Evolutionary conservation across 1,140 invertebrate genomes (phyloP), one percentile per base, ranked within the genome.

Genomic region (Pseudoatta argentina): DNA sequence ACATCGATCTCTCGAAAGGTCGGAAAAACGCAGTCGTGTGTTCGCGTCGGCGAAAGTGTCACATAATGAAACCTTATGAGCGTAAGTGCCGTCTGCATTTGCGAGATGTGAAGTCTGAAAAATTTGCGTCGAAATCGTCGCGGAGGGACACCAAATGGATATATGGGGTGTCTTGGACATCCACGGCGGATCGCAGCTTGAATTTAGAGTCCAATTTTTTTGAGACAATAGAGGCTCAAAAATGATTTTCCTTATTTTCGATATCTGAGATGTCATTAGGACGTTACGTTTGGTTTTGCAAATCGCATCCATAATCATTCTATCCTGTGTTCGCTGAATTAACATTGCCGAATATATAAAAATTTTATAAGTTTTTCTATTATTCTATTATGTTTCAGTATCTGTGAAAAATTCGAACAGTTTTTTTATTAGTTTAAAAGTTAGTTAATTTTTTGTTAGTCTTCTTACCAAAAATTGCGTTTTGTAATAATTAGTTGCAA

Each of bases 1-100:
- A 82, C 79, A 82, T 82, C 79, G 73, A 86, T 86, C 76, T 86
- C 66, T 57, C n/a, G 76, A 69, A 69, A 86, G 63, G 44, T 81
- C 51, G 51, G 55, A n/a, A 48, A 81, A 48, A 44, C 39, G 76
- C 64, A 24, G 53, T 12, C 51, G 48, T 83, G 44, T 67, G 63
- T 67, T 51, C 34, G 51, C 61, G 63, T 66, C 21, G 24, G 48
- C 72, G 73, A 85, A 72, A 73, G 48, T 24, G 66, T 27, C 48
- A 44, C 57, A 72, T 86, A 86, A 86, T 86, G 85, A 86, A 86
- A 86, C 67, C 78, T 86, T 86, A 86, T 82, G 57, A 63, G 78
- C 85, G 78, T 73, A 86, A 86, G 30, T 83, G 85, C 30, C 55
- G 51, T 16, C 39, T 53, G 30, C 44, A 67, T 67, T 86, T 18